Percentiles rank a stretch among this genome's conserved stretches.
Evolutionary conservation across 2,797 vertebrate species (phyloP).

Genomic region (Labroides dimidiatus): DNA sequence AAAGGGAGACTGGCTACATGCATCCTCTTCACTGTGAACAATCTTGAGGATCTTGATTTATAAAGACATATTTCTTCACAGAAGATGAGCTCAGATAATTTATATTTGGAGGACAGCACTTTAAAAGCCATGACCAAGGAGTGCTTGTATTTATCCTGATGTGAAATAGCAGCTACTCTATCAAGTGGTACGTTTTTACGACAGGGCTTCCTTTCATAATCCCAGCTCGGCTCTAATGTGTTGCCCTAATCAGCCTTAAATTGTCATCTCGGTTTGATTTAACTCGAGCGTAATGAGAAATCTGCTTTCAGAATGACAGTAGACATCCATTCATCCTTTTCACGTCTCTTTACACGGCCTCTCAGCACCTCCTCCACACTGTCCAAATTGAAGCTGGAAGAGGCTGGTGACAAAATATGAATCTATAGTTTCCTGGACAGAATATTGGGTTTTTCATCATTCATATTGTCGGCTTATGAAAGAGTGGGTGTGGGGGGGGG

Average conservation of each 20-base stretch:
- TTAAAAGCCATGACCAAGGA: conserved; percentile 61
- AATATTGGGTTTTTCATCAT: conserved; percentile 56
- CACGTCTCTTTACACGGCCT: conserved; percentile 47
- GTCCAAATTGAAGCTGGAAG: conserved; percentile 55
- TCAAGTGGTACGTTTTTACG: conserved; percentile 67
- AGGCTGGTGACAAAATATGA: conserved; percentile 49
- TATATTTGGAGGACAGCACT: conserved; percentile 52
- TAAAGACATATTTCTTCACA: conserved; percentile 45
- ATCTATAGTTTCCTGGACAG: conserved; percentile 31
- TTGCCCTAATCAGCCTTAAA: conserved; percentile 77
- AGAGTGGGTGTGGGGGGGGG: conserved; percentile 27
- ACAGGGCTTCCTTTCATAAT: conserved; percentile 60
- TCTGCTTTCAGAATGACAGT: conserved; percentile 72
- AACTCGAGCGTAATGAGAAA: conserved; percentile 74
- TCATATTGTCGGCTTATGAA: conserved; percentile 48
- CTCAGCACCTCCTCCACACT: conserved; percentile 35
- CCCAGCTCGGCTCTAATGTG: conserved; percentile 61
- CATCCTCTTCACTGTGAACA: conserved; percentile 38
- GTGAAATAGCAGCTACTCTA: conserved; percentile 66
- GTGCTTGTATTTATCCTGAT: conserved; percentile 71
- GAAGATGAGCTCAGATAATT: conserved; percentile 56
- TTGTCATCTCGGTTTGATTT: conserved; percentile 78
- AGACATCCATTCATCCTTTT: conserved; percentile 66
- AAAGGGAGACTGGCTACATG: conserved; percentile 20
- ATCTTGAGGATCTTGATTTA: conserved; percentile 49